Evolutionary conservation across 1,140 invertebrate species (phyloP).

Genomic region (Pseudomyrmex sp.): DNA sequence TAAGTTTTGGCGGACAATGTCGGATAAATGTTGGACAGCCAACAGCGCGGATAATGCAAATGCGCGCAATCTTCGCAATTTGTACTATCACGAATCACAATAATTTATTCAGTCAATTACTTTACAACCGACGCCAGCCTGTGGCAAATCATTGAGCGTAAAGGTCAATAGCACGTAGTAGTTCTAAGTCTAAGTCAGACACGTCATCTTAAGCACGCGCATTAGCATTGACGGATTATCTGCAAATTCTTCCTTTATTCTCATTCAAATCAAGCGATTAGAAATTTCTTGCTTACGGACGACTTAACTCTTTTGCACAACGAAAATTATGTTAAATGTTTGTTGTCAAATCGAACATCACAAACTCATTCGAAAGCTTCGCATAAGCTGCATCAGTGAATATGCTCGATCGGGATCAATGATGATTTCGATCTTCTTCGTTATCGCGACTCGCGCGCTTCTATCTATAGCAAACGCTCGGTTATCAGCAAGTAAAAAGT

Average conservation of each 20-base stretch:
- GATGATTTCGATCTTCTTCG: background rate
- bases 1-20: background rate
- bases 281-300: background rate
- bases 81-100: constrained; percentile 44
- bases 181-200: constrained; percentile 52
- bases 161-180: constrained; percentile 69
- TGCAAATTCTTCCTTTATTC: background rate
- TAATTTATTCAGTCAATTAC: constrained; percentile 69
- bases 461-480: background rate
- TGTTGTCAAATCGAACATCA: too few species aligned
- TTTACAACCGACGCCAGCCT: constrained; percentile 56
- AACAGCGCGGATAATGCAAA: background rate
- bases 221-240: constrained; percentile 49
- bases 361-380: constrained; percentile 6
- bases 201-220: constrained; percentile 48
- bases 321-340: constrained; percentile 11
- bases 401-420: background rate
- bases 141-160: constrained; percentile 68
- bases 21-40: constrained; percentile 10
- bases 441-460: background rate
- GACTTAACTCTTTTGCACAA: background rate
- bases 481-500: constrained; percentile 12
- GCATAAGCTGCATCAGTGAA: too few species aligned
- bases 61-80: constrained; percentile 5
- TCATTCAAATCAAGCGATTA: background rate